Conservation (phyloP, 2,113 vertebrate genomes). For the Macrotis lagotis region DNA sequence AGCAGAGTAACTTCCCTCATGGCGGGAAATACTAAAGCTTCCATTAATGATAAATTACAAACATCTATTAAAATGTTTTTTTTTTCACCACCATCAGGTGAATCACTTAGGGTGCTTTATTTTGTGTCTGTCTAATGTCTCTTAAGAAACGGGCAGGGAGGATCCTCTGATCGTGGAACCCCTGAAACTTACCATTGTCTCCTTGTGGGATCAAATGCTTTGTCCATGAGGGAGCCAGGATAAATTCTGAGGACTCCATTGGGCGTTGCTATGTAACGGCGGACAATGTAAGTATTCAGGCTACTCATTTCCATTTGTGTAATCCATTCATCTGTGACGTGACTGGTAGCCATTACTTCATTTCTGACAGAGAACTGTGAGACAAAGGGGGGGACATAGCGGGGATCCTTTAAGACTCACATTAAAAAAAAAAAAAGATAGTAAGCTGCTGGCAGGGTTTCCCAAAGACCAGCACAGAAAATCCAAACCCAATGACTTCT, state of each 20-base stretch:
- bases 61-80: constrained; percentile 33
- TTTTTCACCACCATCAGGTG: not conserved
- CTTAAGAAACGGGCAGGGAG: constrained; percentile 64
- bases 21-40: constrained; percentile 32
- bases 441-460: constrained; percentile 79
- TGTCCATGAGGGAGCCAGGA: constrained; percentile 99
- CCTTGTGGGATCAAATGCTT: constrained; percentile 99
- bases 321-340: constrained; percentile 99
- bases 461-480: constrained; percentile 72
- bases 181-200: constrained; percentile 96
- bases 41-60: constrained; percentile 5
- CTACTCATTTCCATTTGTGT: constrained; percentile 99
- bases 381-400: constrained; percentile 83
- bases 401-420: constrained; percentile 83
- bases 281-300: constrained; percentile 99
- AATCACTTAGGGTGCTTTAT: constrained; percentile 45
- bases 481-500: constrained; percentile 79
- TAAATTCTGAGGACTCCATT: constrained; percentile 99
- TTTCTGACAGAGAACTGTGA: constrained; percentile 98
- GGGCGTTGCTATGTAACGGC: constrained; percentile 99
- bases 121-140: constrained; percentile 49
- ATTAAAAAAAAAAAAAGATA: constrained; percentile 63
- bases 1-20: constrained; percentile 25
- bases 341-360: constrained; percentile 99
- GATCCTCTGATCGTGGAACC: constrained; percentile 72